phyloP scores from a whole-genome alignment of 2,113 vertebrate species.

The Axis porcinus region DNA sequence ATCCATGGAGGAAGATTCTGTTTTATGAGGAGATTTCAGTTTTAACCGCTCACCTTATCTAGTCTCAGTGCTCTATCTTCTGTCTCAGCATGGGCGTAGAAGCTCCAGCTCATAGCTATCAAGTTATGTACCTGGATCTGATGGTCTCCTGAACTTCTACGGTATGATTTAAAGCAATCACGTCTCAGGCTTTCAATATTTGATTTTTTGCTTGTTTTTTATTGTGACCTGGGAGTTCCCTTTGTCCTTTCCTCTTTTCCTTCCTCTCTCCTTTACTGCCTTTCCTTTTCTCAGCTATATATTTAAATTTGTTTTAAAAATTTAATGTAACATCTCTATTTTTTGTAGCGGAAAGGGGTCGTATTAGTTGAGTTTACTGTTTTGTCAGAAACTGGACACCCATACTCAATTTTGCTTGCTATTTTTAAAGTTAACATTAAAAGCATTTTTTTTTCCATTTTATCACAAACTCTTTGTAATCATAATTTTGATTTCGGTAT shows the following conservation, averaged over 20 bases:
- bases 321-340: neutral
- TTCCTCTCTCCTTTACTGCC: neutral
- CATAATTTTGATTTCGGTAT: neutral
- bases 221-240: neutral
- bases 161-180: neutral
- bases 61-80: neutral
- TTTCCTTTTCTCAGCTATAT: neutral
- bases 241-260: neutral
- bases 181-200: neutral
- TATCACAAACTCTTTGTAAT: neutral
- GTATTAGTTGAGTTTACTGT: neutral
- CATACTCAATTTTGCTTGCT: conserved; percentile 6
- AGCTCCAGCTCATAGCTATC: neutral
- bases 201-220: neutral
- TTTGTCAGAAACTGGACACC: neutral
- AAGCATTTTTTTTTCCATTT: neutral
- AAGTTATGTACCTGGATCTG: neutral
- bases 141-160: neutral
- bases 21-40: neutral
- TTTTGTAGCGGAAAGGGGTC: neutral
- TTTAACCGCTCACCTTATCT: neutral
- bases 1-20: neutral
- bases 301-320: neutral
- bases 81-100: neutral
- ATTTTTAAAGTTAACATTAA: conserved; percentile 1